A percentile compares a stretch with the other conserved stretches of the same genome.
Evolutionary conservation across 2,888 invertebrate species (phyloP).

Genomic region (Amphipoea oculea): DNA sequence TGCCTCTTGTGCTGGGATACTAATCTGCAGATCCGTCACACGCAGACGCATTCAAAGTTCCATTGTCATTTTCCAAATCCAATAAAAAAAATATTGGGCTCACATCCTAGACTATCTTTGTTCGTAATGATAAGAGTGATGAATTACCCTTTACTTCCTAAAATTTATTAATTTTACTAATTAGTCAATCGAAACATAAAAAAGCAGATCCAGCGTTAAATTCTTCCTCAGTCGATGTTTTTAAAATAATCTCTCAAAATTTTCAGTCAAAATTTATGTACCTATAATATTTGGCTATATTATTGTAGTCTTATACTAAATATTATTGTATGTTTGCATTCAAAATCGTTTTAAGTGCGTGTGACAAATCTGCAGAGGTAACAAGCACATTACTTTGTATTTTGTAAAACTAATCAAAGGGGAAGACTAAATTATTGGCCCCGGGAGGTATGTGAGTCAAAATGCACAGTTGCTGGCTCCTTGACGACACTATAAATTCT

Average conservation of each 20-base stretch:
- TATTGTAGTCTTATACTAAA: constrained; percentile 35
- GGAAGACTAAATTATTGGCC: constrained; percentile 83
- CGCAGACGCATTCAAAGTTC: constrained; percentile 45
- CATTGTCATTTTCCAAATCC: neutral
- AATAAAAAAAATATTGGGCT: constrained; percentile 7
- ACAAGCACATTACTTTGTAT: constrained; percentile 11
- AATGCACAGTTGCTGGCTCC: constrained; percentile 30
- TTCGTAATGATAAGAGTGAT: constrained; percentile 30
- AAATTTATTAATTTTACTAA: neutral
- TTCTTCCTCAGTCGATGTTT: constrained; percentile 20
- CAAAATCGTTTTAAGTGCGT: constrained; percentile 17
- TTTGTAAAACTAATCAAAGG: constrained; percentile 66
- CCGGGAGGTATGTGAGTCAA: constrained; percentile 72
- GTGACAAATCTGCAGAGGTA: constrained; percentile 37
- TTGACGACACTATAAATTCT: constrained; percentile 25
- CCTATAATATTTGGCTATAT: constrained; percentile 24
- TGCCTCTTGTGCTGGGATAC: constrained; percentile 12
- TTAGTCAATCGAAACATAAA: constrained; percentile 27
- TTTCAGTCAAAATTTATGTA: constrained; percentile 32
- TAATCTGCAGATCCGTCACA: constrained; percentile 48
- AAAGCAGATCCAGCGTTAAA: constrained; percentile 25
- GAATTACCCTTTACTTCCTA: neutral
- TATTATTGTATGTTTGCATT: constrained; percentile 29
- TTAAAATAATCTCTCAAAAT: constrained; percentile 17
- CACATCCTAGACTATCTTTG: constrained; percentile 8